Percentiles rank a stretch among this genome's conserved stretches.
Conservation (phyloP, 2,888 invertebrate genomes). For the Pelosia muscerda region DNA sequence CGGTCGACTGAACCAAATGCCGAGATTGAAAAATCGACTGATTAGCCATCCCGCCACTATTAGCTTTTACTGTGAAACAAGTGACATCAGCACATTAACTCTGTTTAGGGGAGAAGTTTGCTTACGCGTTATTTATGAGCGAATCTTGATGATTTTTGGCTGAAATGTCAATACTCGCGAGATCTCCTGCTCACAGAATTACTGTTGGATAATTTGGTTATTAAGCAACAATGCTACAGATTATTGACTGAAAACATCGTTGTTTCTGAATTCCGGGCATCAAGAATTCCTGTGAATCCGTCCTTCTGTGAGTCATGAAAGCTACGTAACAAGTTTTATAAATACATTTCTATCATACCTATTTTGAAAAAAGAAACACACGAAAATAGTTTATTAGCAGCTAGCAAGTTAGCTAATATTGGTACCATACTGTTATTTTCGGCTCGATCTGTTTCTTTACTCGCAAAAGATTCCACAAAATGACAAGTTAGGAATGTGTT, state of each 20-base stretch:
- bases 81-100: too few species aligned
- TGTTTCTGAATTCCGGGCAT: neutral
- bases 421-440: neutral
- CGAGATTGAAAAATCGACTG: too few species aligned
- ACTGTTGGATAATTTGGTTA: neutral
- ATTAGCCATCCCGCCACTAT: too few species aligned
- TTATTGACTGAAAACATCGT: neutral
- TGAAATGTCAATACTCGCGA: too few species aligned
- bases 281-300: neutral
- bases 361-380: neutral
- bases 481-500: neutral
- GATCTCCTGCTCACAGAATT: too few species aligned
- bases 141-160: too few species aligned
- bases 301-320: neutral
- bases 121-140: too few species aligned
- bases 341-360: neutral
- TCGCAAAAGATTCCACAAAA: neutral
- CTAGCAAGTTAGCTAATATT: neutral
- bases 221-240: neutral
- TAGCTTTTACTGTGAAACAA: too few species aligned
- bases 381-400: neutral
- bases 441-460: too few species aligned
- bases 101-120: too few species aligned
- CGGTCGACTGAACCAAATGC: neutral
- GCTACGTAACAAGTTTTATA: neutral